A percentile compares a stretch with the other conserved stretches of the same genome.
These are phyloP conservation scores for Gopherus evgoodei DNA, from an alignment of 2,113 vertebrate species.

Conservation along the genomic window DNA sequence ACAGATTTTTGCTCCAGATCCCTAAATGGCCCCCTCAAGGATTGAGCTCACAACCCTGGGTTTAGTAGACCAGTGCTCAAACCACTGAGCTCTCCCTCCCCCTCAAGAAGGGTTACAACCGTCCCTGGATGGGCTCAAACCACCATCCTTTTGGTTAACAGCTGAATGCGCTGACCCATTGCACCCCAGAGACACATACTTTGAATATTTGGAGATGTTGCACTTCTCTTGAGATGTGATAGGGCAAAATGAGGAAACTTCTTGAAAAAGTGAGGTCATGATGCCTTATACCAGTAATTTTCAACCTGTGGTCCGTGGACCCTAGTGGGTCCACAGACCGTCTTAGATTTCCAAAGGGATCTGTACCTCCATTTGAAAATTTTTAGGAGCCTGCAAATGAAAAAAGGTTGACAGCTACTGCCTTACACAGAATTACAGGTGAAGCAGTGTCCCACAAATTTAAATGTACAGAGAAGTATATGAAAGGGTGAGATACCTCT, in stretches of 20 bases:
- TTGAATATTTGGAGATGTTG: background rate
- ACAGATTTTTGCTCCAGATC: too few relatives aligned
- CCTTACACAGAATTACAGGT: background rate
- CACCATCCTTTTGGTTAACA: slow-evolving; percentile 89
- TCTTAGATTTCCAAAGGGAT: too few relatives aligned
- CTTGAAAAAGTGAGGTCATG: background rate
- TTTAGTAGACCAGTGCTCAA: too few relatives aligned
- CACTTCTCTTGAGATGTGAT: background rate
- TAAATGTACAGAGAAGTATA: background rate
- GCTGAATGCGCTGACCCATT: slow-evolving; percentile 83
- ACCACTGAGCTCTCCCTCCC: too few relatives aligned
- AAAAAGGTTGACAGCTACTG: too few relatives aligned
- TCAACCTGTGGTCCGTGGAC: too few relatives aligned
- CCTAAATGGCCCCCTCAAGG: too few relatives aligned
- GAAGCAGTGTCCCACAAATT: background rate
- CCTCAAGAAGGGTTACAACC: fast-evolving
- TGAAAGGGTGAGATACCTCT: background rate
- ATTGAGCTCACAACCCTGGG: too few relatives aligned
- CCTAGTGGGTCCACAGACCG: too few relatives aligned
- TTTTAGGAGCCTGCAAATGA: too few relatives aligned
- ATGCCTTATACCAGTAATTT: background rate
- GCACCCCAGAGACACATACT: slow-evolving; percentile 80
- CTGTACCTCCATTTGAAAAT: too few relatives aligned
- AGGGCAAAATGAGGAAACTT: background rate
- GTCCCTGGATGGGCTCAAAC: slow-evolving; percentile 86